Conservation (phyloP, 2,113 vertebrate genomes). For the Montifringilla adamsi region DNA sequence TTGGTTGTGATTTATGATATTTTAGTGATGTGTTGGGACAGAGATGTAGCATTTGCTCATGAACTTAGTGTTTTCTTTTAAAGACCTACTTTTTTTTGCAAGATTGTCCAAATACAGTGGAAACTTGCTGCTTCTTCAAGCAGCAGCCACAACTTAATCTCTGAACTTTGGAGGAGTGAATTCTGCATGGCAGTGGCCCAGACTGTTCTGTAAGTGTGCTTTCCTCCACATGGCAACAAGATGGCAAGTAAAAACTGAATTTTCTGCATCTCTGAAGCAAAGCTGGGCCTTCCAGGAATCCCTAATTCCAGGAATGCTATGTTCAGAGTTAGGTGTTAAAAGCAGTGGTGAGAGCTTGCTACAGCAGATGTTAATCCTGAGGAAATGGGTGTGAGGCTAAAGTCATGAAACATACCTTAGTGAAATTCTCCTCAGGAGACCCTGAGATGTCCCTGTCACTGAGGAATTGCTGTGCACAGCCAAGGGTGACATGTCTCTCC, state of each 20-base stretch:
- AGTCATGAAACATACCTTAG: background rate
- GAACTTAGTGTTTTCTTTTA: background rate
- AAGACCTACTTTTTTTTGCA: background rate
- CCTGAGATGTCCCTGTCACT: fast-evolving
- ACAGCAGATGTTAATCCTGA: background rate
- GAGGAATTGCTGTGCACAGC: background rate
- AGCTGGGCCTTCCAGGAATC: background rate
- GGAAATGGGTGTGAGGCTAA: background rate
- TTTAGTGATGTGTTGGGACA: background rate
- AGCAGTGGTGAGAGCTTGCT: background rate
- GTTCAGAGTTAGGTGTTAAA: background rate
- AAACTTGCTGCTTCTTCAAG: background rate
- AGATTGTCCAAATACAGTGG: background rate
- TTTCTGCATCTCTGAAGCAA: background rate
- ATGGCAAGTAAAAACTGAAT: background rate
- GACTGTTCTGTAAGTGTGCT: background rate
- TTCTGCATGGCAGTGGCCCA: background rate
- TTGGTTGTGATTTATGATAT: background rate
- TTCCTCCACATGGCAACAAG: background rate
- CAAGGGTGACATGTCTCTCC: background rate
- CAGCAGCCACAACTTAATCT: background rate
- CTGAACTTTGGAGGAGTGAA: background rate
- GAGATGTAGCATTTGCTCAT: background rate
- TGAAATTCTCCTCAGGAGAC: background rate
- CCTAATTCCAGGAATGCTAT: background rate